Percentiles rank a stretch among this genome's conserved stretches.
Evolutionary conservation across 2,113 vertebrate species (phyloP).

Genomic region (Antechinus flavipes): DNA sequence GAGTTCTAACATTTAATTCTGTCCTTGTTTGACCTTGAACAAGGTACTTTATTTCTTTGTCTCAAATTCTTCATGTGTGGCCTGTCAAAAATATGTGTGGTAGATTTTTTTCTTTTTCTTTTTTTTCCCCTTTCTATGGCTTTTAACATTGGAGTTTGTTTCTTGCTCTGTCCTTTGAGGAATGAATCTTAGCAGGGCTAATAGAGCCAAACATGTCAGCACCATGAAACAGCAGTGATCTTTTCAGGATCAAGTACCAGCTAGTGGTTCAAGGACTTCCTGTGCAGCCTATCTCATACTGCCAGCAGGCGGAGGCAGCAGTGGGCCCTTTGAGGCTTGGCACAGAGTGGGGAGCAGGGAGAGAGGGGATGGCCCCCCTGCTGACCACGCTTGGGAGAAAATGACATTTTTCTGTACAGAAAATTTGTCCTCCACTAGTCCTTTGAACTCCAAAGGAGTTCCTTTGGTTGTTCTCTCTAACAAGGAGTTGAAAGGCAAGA

Average conservation of each 20-base stretch:
- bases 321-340: background rate
- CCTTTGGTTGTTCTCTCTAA: background rate
- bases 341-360: background rate
- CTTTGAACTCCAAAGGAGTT: background rate
- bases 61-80: background rate
- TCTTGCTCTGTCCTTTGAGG: background rate
- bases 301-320: background rate
- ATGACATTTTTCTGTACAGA: background rate
- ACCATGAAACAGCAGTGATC: background rate
- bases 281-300: background rate
- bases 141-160: background rate
- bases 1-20: background rate
- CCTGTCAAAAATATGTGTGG: background rate
- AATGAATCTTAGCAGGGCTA: background rate
- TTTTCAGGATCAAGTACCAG: background rate
- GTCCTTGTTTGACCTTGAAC: background rate
- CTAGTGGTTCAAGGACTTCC: background rate
- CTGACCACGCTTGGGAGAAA: background rate
- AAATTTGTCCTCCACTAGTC: background rate
- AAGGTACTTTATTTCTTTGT: background rate
- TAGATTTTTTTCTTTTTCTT: background rate
- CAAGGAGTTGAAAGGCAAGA: background rate
- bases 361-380: background rate
- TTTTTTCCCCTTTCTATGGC: background rate
- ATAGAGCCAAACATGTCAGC: conserved; percentile 1